Base-by-base conservation (phyloP, 2,888 invertebrate species). In the Oscheius myriophilus region DNA sequence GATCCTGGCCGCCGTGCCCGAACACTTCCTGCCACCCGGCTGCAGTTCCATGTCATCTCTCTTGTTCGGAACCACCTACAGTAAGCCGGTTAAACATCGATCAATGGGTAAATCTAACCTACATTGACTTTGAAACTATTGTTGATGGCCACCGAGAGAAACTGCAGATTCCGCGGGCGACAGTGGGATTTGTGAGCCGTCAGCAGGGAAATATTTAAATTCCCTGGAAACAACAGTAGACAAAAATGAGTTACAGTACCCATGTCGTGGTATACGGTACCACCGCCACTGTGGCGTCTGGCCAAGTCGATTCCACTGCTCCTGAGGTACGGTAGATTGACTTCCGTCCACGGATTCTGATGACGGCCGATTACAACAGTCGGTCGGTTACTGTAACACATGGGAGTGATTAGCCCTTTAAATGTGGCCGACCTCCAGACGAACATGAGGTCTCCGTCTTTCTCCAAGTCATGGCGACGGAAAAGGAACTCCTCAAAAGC, bases 401-500 rank as follows among this genome's bases (percentile, higher is more conserved):
- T 41, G 43, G n/a, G n/a, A 41, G 72, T 3, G 1, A 41, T 16
- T 11, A 41, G 12, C 39, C 14, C 16, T 61, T 45, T 52, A 23
- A 54, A 41, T 53, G 25, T n/a, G 14, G 2, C 11, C 18, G 39
- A 81, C 64, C 92, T 91, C 95, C 96, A 97, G 67, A 97, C 89
- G 88, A 96, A 90, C 87, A 97, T 89, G 2, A 95, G 90, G 87
- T 94, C 93, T 86, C 93, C 92, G 71, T 92, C 91, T 33, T 69
- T 53, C 6, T 90, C 90, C 81, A 95, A 93, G 87, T 94, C 91
- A 87, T 91, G 92, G 86, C 95, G 92, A 66, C 91, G 91, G 88
- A 95, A 96, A 83, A 97, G 89, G 95, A 96, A 96, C 87, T 96
- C 94, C 88, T 98, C 97, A 68, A 97, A 88, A 3, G 97, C 96